Percentiles rank a stretch among this genome's conserved stretches.
These are phyloP conservation scores for Podabrus alpinus DNA, from an alignment of 2,888 invertebrate species.

Conservation along the genomic window DNA sequence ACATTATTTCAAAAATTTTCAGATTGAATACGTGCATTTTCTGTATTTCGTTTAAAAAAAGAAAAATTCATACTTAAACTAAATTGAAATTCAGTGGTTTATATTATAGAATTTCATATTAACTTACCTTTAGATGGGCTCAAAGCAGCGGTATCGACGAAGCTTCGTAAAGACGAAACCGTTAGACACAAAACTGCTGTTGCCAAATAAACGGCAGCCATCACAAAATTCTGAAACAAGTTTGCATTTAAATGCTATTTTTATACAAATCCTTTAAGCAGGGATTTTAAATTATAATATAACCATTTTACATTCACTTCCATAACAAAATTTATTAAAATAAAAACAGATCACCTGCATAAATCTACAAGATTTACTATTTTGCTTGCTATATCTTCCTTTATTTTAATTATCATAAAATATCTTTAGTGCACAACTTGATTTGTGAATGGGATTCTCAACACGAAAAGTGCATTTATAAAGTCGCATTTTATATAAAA, in stretches of 20 bases:
- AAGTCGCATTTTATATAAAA: background rate
- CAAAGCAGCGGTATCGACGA: conserved; percentile 18
- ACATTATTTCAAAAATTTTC: conserved; percentile 8
- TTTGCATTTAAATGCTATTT: background rate
- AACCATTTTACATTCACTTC: background rate
- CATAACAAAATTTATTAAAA: background rate
- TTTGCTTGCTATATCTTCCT: background rate
- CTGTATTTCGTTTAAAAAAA: background rate
- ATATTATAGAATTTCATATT: conserved; percentile 1
- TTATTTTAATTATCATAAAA: background rate
- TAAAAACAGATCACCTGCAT: background rate
- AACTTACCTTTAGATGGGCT: conserved; percentile 11
- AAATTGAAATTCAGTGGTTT: background rate
- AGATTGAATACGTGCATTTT: conserved; percentile 14
- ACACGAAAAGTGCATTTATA: background rate
- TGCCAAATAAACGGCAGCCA: conserved; percentile 14
- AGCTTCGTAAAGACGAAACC: conserved; percentile 12
- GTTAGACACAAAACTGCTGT: conserved; percentile 12
- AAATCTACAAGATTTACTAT: background rate
- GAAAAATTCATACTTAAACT: background rate
- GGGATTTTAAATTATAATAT: background rate
- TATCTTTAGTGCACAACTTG: background rate
- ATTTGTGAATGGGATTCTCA: background rate
- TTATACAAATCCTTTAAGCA: background rate
- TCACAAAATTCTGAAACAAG: conserved; percentile 9